Percentiles rank a stretch among this genome's conserved stretches.
Evolutionary conservation across 2,113 vertebrate species (phyloP).

Genomic region (Eurypyga helias): DNA sequence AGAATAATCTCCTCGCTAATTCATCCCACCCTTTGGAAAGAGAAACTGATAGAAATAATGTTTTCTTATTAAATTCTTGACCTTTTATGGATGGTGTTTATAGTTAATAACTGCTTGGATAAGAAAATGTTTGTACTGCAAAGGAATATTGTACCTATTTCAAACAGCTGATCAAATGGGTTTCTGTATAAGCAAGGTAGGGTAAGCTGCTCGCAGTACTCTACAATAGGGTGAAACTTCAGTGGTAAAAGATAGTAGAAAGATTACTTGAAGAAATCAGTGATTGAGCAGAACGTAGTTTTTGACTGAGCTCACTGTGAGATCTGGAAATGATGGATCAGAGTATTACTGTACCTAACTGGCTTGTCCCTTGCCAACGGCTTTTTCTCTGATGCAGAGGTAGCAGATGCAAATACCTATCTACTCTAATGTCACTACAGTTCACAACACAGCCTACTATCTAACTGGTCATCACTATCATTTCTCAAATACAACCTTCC

Average conservation of each 20-base stretch:
- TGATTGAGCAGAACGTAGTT: not conserved
- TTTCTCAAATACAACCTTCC: not conserved
- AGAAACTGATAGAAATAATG: not conserved
- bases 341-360: not conserved
- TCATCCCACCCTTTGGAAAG: conserved; percentile 15
- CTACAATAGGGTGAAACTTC: not conserved
- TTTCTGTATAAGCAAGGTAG: not conserved
- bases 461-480: not conserved
- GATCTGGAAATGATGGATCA: not conserved
- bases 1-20: not conserved
- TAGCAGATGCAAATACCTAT: not conserved
- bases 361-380: not conserved
- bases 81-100: not conserved
- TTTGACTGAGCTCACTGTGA: not conserved
- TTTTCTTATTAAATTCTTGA: conserved; percentile 19
- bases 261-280: not conserved
- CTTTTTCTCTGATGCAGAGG: not conserved
- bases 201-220: not conserved
- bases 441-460: not conserved
- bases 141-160: not conserved
- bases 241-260: not conserved
- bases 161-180: not conserved
- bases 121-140: not conserved
- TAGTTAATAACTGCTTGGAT: not conserved
- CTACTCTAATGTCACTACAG: not conserved